These are phyloP conservation scores for Drosophila macrothrix DNA, from an alignment of 2,888 invertebrate genomes.

Conservation along the genomic window DNA sequence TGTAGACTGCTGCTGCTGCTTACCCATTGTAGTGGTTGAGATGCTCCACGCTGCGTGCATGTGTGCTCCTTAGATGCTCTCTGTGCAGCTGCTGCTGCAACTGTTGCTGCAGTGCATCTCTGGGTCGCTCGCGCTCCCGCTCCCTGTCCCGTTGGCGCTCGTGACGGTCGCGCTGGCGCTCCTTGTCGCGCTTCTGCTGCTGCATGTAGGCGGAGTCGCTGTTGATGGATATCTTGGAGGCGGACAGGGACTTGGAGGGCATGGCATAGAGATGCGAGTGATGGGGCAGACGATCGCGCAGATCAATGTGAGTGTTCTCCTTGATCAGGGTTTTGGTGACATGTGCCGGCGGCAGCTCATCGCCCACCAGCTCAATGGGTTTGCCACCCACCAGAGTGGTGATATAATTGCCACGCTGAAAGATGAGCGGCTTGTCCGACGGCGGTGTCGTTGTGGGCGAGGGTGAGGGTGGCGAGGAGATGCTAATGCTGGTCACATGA, in stretches of 20 bases:
- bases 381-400: slow-evolving; percentile 89
- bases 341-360: slow-evolving; percentile 68
- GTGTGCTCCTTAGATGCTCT: slow-evolving; percentile 74
- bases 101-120: slow-evolving; percentile 65
- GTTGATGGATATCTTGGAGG: slow-evolving; percentile 85
- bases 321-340: slow-evolving; percentile 84
- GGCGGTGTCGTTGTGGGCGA: slow-evolving; percentile 84
- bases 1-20: slow-evolving; percentile 15
- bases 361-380: slow-evolving; percentile 83
- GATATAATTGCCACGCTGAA: slow-evolving; percentile 92
- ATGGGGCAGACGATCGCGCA: slow-evolving; percentile 68
- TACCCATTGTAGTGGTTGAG: slow-evolving; percentile 83
- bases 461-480: slow-evolving; percentile 88
- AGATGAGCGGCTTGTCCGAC: slow-evolving; percentile 88
- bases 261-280: slow-evolving; percentile 62
- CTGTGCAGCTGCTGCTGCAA: slow-evolving; percentile 67
- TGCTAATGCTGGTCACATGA: slow-evolving; percentile 90
- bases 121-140: slow-evolving; percentile 33
- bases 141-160: slow-evolving; percentile 63
- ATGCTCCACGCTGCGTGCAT: slow-evolving; percentile 84
- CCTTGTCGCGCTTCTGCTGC: slow-evolving; percentile 79
- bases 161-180: slow-evolving; percentile 78
- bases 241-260: slow-evolving; percentile 82
- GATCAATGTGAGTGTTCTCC: slow-evolving; percentile 81
- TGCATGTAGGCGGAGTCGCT: slow-evolving; percentile 82